A percentile compares a stretch with the other conserved stretches of the same genome.
These are phyloP conservation scores for Cantharis nigra DNA, from an alignment of 2,888 invertebrate species.

Conservation along the genomic window DNA sequence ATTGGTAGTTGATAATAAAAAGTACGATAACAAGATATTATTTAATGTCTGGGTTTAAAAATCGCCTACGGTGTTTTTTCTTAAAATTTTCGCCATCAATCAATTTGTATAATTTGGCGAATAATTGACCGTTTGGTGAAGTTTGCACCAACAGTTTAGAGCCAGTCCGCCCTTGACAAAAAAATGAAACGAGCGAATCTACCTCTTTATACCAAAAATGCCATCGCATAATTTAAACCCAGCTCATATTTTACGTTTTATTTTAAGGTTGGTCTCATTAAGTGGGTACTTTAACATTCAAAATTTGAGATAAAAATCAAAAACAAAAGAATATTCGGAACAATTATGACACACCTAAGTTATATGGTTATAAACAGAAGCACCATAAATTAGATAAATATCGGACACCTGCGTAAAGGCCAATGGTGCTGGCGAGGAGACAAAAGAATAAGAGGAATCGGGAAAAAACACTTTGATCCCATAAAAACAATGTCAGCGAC, in stretches of 20 bases:
- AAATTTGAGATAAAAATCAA: conserved; percentile 43
- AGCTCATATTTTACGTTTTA: conserved; percentile 4
- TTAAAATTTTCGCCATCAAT: no score
- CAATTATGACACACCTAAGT: conserved; percentile 51
- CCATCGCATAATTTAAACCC: not conserved
- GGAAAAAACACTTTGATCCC: conserved; percentile 45
- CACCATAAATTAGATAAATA: conserved; percentile 53
- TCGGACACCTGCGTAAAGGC: conserved; percentile 53
- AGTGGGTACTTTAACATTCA: conserved; percentile 25
- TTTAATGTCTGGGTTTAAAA: no score
- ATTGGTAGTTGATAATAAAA: no score
- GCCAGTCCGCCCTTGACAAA: not conserved
- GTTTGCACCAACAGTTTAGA: not conserved
- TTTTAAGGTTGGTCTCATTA: conserved; percentile 26
- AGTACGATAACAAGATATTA: no score
- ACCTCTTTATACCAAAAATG: not conserved
- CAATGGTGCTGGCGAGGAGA: conserved; percentile 48
- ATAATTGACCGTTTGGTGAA: no score
- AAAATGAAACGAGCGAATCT: not conserved
- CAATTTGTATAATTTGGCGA: no score
- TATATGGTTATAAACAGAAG: conserved; percentile 40
- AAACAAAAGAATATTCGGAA: conserved; percentile 42
- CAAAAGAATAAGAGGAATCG: conserved; percentile 39
- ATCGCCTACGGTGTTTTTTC: no score
- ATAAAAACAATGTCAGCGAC: conserved; percentile 52